Base-by-base conservation (phyloP, 1,140 invertebrate species). In the Pygmarrhopalites habei region DNA sequence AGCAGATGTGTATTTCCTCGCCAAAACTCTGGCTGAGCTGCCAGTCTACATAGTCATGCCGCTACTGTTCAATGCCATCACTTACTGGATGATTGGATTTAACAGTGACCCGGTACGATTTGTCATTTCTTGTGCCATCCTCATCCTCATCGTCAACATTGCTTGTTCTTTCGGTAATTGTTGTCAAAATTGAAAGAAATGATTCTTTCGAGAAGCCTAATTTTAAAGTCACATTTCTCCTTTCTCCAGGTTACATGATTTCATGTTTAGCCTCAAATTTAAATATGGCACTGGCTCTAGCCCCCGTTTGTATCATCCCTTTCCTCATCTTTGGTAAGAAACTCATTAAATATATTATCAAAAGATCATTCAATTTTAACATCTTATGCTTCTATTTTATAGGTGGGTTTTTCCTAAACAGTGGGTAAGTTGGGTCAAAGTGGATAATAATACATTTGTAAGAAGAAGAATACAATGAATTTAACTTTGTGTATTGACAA, bases 1-100 rank as follows among this genome's bases (percentile, higher is more conserved):
- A 43, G 87, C 88, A 7, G 92, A 95, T 70, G 84, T 92, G 0
- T 98, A 97, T 75, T 98, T 95, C 77, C 74, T 96, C 15, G 86
- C 88, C 55, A 97, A 95, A 78, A 92, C 87, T 0, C 70, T 95
- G 23, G 88, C 91, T 0, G 92, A 96, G 75, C 79, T 90, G 7
- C 88, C 89, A 0, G 81, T 92, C 55, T 75, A 67, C 62, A 53
- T 72, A 1, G 78, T 85, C 0, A 83, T 93, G 32, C 92, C 93
- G 0, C 66, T 92, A 5, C 75, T 95, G 1, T 96, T 95, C 77
- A 87, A 86, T 1, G 74, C 83, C 3, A 86, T 97, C 53, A 82
- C 85, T 2, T 98, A 98, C 77, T 95, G 85, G 55, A 83, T 92
- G 82, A 85, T 93, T 58, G 89, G 89, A 0, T 76, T 97, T 25